Conservation (phyloP, 2,888 invertebrate species). For the Acheta domesticus region DNA sequence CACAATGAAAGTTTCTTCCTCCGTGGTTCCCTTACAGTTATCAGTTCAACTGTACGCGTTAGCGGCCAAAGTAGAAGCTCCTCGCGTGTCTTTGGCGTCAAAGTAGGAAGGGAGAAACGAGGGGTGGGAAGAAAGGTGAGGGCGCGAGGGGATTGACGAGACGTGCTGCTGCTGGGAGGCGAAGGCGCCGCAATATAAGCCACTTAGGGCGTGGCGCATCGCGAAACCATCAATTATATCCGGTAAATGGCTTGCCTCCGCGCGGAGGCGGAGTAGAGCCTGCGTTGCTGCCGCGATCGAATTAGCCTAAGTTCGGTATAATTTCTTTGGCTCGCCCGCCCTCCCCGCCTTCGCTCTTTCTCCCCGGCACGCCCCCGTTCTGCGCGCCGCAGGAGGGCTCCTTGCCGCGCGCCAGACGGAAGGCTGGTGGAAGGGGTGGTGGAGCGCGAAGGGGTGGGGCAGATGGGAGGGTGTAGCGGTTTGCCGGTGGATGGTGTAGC, state of each 20-base stretch:
- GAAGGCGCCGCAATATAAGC: slow-evolving; percentile 4
- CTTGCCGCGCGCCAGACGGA: too few relatives aligned
- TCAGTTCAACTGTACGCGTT: too few relatives aligned
- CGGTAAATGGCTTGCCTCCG: not conserved
- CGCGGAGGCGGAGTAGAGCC: not conserved
- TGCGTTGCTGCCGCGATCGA: not conserved
- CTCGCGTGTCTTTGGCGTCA: too few relatives aligned
- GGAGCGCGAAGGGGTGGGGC: not conserved
- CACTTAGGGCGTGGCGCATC: slow-evolving; percentile 11
- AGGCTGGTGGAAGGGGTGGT: not conserved
- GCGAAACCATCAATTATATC: slow-evolving; percentile 8
- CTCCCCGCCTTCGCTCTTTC: not conserved
- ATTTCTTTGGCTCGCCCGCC: not conserved
- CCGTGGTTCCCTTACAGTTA: too few relatives aligned
- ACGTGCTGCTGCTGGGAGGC: not conserved
- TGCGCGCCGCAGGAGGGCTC: too few relatives aligned
- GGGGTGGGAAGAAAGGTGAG: too few relatives aligned
- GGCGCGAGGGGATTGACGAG: too few relatives aligned
- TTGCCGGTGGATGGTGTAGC: too few relatives aligned
- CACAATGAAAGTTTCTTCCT: too few relatives aligned
- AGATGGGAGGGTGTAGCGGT: too few relatives aligned
- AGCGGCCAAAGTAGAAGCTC: too few relatives aligned
- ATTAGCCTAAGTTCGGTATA: not conserved
- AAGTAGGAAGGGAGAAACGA: too few relatives aligned
- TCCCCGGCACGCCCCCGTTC: not conserved